These are phyloP conservation scores for Lepus oiostolus DNA, from an alignment of 2,797 vertebrate species.

Conservation along the genomic window DNA sequence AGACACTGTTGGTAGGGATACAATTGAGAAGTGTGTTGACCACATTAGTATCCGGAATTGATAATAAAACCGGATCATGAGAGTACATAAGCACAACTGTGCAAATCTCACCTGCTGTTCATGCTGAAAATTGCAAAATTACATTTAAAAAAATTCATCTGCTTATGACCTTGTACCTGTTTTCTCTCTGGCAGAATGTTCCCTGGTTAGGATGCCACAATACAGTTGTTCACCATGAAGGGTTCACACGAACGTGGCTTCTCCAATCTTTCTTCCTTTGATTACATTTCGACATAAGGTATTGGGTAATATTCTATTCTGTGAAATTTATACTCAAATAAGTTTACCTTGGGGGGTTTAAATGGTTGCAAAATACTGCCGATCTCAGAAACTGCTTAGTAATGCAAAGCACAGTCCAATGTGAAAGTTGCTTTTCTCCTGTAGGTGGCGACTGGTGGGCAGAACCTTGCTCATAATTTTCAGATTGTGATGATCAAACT, in stretches of 20 bases:
- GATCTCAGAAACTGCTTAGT: slow-evolving; percentile 11
- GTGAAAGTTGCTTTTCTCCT: slow-evolving; percentile 54
- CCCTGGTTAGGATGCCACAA: neutral
- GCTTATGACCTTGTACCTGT: slow-evolving; percentile 53
- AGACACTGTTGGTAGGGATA: neutral
- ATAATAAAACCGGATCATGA: neutral
- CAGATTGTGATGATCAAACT: neutral
- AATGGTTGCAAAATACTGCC: slow-evolving; percentile 15
- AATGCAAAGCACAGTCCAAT: neutral
- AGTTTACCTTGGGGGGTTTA: slow-evolving; percentile 34
- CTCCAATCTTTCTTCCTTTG: slow-evolving; percentile 46
- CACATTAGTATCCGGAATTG: neutral
- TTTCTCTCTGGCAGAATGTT: slow-evolving; percentile 66
- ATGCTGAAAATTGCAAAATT: neutral
- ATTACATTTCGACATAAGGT: slow-evolving; percentile 51
- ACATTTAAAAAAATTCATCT: neutral
- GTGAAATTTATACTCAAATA: slow-evolving; percentile 28
- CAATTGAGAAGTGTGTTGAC: slow-evolving; percentile 12
- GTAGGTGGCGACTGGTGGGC: slow-evolving; percentile 71
- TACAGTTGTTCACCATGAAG: neutral
- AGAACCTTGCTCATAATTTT: slow-evolving; percentile 73
- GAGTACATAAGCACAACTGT: neutral
- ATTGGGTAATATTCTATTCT: slow-evolving; percentile 51
- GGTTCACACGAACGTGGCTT: slow-evolving; percentile 53
- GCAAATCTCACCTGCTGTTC: neutral